Evolutionary conservation across 1,140 invertebrate species (phyloP), one percentile per base, ranked within the genome.

Genomic region (Rhagoletis zephyria): DNA sequence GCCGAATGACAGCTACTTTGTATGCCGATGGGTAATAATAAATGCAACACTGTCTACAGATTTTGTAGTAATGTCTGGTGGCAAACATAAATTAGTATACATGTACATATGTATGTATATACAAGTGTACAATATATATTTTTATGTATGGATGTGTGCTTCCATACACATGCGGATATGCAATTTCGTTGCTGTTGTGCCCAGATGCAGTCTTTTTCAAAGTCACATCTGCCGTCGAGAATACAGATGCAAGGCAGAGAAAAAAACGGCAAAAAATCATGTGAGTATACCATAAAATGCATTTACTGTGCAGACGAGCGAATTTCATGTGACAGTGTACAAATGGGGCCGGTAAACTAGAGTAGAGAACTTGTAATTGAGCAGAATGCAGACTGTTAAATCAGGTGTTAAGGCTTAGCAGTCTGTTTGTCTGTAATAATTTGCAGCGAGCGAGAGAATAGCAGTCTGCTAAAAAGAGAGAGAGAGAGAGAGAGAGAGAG

Each of bases 1-100:
- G 4, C 16, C 74, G 56, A 0, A 51, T 59, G 74, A 30, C 19
- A 51, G n/a, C 74, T 56, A 30, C 74, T 19, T 81, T 81, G 74
- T 81, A 81, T n/a, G 45, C 40, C 14, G 40, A 40, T 12, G 4
- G 45, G 6, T 81, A 30, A 56, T 56, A 59, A 56, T 81, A 51
- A 81, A 81, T 81, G 74, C 74, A 81, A 81, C 74, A 42, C 74
- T 81, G 74, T 56, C 74, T 81, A 12, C 45, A 51, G 56, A 56
- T 81, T 74, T 45, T 48, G 12, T 42, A 74, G 16, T 74, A 74
- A 74, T 48, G 42, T 42, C 67, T 30, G 40, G 40, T 42, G 10
- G 14, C 67, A 16, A 16, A 45, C 42, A 74, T 12, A 48, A 9
- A n/a, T 30, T 30, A 30, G 30, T 45, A 42, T 42, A 74, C 10